Evolutionary conservation across 1,140 invertebrate species (phyloP), one percentile per base, ranked within the genome.

Genomic region (Thalassaphorura encarpata): DNA sequence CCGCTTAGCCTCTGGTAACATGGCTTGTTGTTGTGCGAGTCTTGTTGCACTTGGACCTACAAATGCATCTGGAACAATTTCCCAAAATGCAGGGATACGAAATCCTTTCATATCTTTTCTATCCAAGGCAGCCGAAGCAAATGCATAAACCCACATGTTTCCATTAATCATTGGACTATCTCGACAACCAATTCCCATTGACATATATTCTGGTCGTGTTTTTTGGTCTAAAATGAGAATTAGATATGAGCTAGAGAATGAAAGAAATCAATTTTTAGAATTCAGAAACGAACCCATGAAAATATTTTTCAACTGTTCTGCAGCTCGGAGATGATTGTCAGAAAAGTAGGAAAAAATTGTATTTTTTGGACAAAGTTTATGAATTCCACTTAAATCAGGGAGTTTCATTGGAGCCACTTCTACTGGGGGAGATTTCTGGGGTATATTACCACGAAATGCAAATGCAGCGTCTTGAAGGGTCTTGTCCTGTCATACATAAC

Each of bases 51-150:
- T 21, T 0, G 41, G n/a, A 21, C 33, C 33, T 23, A 66, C 41
- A 48, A 66, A 67, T 19, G 47, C 31, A 23, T 62, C 62, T 0
- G 66, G 66, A 42, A 64, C 47, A 13, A 67, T 53, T 61, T 67
- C 66, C 28, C 31, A 62, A 24, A 66, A 33, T 11, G 61, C 33
- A 11, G 66, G 66, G 21, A 64, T 46, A 3, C 46, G 43, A 23
- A 67, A 49, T 19, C 56, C 48, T 33, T 50, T 50, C 19, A 62
- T 47, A 45, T 66, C 66, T 1, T 31, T 45, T 18, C 66, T 26
- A 1, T 51, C 19, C 6, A 60, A 43, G n/a, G 58, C 36, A 23
- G 54, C 31, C n/a, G 54, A 49, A 15, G 56, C 53, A 21, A 67
- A 43, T 0, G 60, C 62, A 39, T 59, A 60, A 4, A 66, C 50